Evolutionary conservation across 2,888 invertebrate species (phyloP).

Genomic region (Lasioglossum lativentre): DNA sequence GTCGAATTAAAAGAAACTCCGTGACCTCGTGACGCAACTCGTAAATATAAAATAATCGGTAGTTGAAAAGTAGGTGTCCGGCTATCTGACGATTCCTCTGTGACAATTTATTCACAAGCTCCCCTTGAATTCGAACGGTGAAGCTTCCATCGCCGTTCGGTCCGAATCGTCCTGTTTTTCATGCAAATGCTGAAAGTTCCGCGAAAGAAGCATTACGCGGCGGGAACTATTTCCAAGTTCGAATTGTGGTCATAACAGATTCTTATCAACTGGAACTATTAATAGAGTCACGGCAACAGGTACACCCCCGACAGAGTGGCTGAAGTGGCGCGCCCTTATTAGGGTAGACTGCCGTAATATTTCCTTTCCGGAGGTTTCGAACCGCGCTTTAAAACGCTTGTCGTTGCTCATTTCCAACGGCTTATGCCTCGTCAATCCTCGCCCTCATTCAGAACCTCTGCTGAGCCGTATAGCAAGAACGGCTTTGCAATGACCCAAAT

Average conservation of each 20-base stretch:
- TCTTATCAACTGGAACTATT: slow-evolving; percentile 69
- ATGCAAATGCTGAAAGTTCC: slow-evolving; percentile 1
- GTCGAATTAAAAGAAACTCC: no score
- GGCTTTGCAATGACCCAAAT: slow-evolving; percentile 75
- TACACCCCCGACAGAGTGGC: slow-evolving; percentile 49
- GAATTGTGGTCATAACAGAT: slow-evolving; percentile 55
- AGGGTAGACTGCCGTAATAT: slow-evolving; percentile 67
- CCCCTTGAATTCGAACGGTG: neutral
- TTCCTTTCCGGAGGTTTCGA: slow-evolving; percentile 70
- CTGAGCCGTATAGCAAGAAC: slow-evolving; percentile 52
- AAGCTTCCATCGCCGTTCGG: neutral
- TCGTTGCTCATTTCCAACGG: slow-evolving; percentile 74
- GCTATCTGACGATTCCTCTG: neutral
- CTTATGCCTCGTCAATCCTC: slow-evolving; percentile 69
- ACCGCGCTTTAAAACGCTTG: slow-evolving; percentile 70
- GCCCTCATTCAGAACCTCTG: slow-evolving; percentile 49
- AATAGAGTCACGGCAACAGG: slow-evolving; percentile 71
- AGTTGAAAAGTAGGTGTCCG: neutral
- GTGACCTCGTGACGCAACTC: neutral
- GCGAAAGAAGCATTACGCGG: neutral
- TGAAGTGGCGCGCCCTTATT: slow-evolving; percentile 66
- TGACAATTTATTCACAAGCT: neutral
- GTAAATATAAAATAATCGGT: neutral
- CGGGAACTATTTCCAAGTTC: slow-evolving; percentile 26
- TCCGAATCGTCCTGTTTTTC: neutral